Base-by-base conservation (phyloP, 1,140 invertebrate species). In the Anadara kagoshimensis region DNA sequence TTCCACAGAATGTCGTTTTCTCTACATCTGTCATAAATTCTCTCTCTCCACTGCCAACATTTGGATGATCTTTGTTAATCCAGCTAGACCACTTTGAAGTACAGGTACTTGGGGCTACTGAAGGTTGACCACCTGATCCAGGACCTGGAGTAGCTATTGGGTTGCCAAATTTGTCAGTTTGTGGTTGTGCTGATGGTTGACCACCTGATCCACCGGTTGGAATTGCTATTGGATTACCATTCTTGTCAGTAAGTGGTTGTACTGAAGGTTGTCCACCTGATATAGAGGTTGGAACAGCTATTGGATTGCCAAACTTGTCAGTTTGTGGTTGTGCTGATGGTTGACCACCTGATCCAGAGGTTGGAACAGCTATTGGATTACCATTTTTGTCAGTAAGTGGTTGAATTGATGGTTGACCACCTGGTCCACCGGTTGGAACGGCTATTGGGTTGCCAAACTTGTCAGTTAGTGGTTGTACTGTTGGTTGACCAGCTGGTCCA, bases 41-140 rank as follows among this genome's bases (percentile, higher is more conserved):
- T 49, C 70, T 64, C 49, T 85, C 84, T 18, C 79, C 79, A 20
- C 69, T 74, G 12, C 79, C 78, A 47, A 81, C 56, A 18, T 44
- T 43, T 29, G 84, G 84, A 14, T 76, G 76, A 62, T 84, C 82
- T 56, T 66, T 73, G 73, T 85, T 85, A 11, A 84, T 70, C 81
- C 83, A 85, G 10, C 58, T 56, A n/a, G 73, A 70, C 75, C 74
- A 81, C 14, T 73, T 53, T 54, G 73, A 77, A n/a, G 54, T 14
- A 5, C 67, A 76, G n/a, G 63, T 66, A 4, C 61, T 36, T 14
- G 63, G 66, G 16, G 76, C 24, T 10, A 59, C 36, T 36, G 29
- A 36, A 20, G 66, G 41, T 14, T 59, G 68, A 36, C 29, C 29
- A 7, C 29, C 7, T 3, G 2, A 2, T 36, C 29, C 29, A 2